Conservation (phyloP, 1,140 invertebrate genomes). For the Diploscapter pachys region DNA sequence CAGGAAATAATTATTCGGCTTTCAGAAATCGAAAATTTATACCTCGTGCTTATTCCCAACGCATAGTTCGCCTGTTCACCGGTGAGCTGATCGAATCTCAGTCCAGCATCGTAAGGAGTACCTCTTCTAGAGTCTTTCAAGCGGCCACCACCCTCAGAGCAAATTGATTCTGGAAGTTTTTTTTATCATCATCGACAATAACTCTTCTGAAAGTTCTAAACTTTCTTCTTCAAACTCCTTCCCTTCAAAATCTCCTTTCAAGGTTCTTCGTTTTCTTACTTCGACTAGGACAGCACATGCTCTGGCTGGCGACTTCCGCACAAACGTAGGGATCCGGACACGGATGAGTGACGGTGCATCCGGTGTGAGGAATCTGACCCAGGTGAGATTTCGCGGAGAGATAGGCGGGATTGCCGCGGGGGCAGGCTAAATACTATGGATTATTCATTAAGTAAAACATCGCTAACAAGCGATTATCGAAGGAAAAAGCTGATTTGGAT, state of each 20-base stretch:
- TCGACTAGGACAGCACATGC: slow-evolving; percentile 30
- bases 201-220: too few relatives aligned
- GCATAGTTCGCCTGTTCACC: slow-evolving; percentile 28
- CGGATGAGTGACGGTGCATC: slow-evolving; percentile 18
- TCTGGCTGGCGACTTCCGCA: slow-evolving; percentile 29
- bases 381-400: slow-evolving; percentile 20
- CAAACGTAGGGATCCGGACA: slow-evolving; percentile 29
- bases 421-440: slow-evolving; percentile 23
- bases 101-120: slow-evolving; percentile 28
- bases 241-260: background rate
- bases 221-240: background rate
- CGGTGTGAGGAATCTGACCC: slow-evolving; percentile 25
- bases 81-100: slow-evolving; percentile 27
- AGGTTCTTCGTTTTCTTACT: slow-evolving; percentile 7
- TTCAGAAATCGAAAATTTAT: background rate
- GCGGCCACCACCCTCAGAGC: slow-evolving; percentile 21
- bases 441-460: background rate
- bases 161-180: slow-evolving; percentile 26
- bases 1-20: too few relatives aligned
- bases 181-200: too few relatives aligned
- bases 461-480: too few relatives aligned
- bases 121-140: slow-evolving; percentile 1
- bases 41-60: slow-evolving; percentile 24
- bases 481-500: too few relatives aligned
- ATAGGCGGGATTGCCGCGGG: slow-evolving; percentile 30